These are phyloP conservation scores for Dreissena rostriformis DNA, from an alignment of 1,140 invertebrate genomes.

Conservation along the genomic window DNA sequence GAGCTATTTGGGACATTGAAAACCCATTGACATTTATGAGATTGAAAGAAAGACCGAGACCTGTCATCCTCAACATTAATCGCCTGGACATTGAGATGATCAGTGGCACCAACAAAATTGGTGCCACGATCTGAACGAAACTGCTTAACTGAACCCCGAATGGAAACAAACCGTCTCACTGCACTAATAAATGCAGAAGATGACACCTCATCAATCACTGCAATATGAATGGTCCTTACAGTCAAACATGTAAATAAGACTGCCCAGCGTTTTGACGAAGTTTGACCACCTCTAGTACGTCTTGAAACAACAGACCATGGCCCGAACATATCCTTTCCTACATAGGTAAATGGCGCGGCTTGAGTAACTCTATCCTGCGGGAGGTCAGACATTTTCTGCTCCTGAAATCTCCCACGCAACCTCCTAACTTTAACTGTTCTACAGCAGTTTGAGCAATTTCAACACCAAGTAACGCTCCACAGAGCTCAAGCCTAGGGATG, in stretches of 20 bases:
- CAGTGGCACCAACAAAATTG: slow-evolving; percentile 18
- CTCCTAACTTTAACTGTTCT: too few relatives aligned
- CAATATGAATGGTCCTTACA: slow-evolving; percentile 56
- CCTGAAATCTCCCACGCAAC: too few relatives aligned
- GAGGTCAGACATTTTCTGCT: slow-evolving; percentile 17
- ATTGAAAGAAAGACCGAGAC: not conserved
- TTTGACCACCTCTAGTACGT: slow-evolving; percentile 37
- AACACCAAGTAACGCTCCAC: too few relatives aligned
- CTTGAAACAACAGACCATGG: slow-evolving; percentile 32
- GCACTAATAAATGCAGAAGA: slow-evolving; percentile 63
- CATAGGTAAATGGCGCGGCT: slow-evolving; percentile 2
- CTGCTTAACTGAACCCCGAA: slow-evolving; percentile 34
- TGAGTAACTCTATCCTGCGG: not conserved
- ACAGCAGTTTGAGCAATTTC: too few relatives aligned
- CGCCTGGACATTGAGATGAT: not conserved
- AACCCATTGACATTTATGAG: not conserved
- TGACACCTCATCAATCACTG: slow-evolving; percentile 58
- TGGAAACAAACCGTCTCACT: slow-evolving; percentile 39
- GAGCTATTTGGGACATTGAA: slow-evolving; percentile 56
- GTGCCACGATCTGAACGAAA: slow-evolving; percentile 29
- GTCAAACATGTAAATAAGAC: slow-evolving; percentile 60
- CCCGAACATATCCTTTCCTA: slow-evolving; percentile 37
- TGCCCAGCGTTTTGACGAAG: slow-evolving; percentile 53
- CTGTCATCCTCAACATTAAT: not conserved
- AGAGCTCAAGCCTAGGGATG: too few relatives aligned